Evolutionary conservation across 1,140 invertebrate species (phyloP), one percentile per base, ranked within the genome.

Genomic region (Drosophila novamexicana): DNA sequence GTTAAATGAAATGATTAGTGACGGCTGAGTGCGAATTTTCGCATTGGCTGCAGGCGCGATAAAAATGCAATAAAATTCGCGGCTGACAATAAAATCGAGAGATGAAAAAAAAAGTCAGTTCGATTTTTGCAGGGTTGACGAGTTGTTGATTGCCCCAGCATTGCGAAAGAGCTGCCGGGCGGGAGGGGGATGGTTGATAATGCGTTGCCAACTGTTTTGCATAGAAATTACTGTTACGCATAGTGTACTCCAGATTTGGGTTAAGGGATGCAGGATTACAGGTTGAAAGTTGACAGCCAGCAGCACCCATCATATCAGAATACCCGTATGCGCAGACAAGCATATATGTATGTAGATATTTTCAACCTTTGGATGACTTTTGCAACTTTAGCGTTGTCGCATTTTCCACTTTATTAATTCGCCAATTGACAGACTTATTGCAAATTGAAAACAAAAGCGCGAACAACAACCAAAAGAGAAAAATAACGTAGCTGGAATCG

Each of bases 381-480:
- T 83, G 64, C 74, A 77, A 69, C 73, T 69, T 78, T 62, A 58
- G 66, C 75, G 72, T 62, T 83, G 77, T 73, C 78, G 84, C 82
- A 88, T 88, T 91, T 91, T 91, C 89, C 89, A 91, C 71, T 91
- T 91, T 91, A 89, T 91, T 91, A 91, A 90, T 91, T 91, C 89
- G 90, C 89, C 89, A 91, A 91, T 90, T 91, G 90, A 91, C 90
- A 89, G 84, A 91, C 89, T 91, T 91, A 91, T 88, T 88, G 89
- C 81, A 91, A 91, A 91, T 91, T 91, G 88, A 89, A 88, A 88
- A 88, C 83, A 88, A 88, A 86, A 88, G 84, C 84, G 84, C 75
- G 82, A 85, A 85, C 82, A 79, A 34, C 62, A 54, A 7, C 7
- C 10, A 58, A 56, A 16, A 54, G 47, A 45, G 64, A 64, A 32